Evolutionary conservation across 2,797 vertebrate species (phyloP), one percentile per base, ranked within the genome.

Genomic region (Sebastes minor): DNA sequence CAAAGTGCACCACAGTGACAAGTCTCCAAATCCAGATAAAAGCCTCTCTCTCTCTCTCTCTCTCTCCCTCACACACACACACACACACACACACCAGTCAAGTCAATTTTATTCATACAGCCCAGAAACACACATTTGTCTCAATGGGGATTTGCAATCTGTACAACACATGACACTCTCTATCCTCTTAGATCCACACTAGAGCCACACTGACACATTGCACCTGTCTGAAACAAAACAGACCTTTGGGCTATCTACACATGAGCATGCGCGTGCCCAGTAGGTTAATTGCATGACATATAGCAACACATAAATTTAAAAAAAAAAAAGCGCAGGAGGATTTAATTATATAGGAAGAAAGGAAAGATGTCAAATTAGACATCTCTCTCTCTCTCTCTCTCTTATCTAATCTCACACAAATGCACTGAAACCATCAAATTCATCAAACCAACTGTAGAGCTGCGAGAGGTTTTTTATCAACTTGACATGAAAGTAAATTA

Each of bases 161-260:
- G 61, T 42, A 18, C 65, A 69, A 32, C 56, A 80, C 60, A 74
- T 68, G 55, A 35, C n/a, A 66, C 35, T 27, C 25, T 20, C 35
- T 67, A 53, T 59, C 28, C 35, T 42, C 30, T 38, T 46, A 66
- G 52, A 82, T 42, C 30, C 30, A 23, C 25, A 28, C 10, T 9
- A 3, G 1, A 79, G 32, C n/a, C 52, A 57, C 5, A 23, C 28
- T 69, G 28, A 28, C 67, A 81, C 23, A 76, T 1, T 66, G 71
- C 71, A 88, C 78, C 80, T 90, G 90, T 70, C 62, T 65, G 25
- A 16, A 69, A 77, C 56, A 46, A 53, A 71, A 81, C 38, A 69
- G 3, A 59, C 42, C 5, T 75, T 16, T 57, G n/a, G 11, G 22
- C 8, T 22, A 4, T 30, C 35, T 13, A 23, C 33, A 20, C 23